phyloP scores from a whole-genome alignment of 64 coral and sea anemone species.

The Porites australiensis region DNA sequence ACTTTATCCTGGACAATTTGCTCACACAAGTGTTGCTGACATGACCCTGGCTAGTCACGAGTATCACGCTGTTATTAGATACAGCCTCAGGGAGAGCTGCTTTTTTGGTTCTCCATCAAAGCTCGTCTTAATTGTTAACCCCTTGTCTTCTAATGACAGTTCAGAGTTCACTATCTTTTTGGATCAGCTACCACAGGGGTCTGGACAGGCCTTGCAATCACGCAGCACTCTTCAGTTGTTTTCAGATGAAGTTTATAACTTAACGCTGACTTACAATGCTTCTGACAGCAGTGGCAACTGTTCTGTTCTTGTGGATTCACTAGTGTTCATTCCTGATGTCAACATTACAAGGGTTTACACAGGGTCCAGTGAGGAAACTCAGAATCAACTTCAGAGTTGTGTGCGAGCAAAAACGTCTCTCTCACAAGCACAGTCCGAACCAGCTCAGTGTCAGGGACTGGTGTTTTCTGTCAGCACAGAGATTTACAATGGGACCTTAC shows the following conservation, averaged over 20 bases:
- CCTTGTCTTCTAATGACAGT: neutral
- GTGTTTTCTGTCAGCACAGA: constrained; percentile 82
- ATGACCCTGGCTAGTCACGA: constrained; percentile 17
- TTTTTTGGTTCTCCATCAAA: neutral
- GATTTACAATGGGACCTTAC: constrained; percentile 82
- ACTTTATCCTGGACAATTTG: constrained; percentile 3
- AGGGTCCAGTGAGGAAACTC: constrained; percentile 25
- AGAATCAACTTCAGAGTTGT: constrained; percentile 49
- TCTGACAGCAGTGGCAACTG: constrained; percentile 34
- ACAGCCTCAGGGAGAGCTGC: constrained; percentile 31
- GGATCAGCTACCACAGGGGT: constrained; percentile 2
- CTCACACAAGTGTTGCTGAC: constrained; percentile 31
- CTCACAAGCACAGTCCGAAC: neutral
- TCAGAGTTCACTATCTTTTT: neutral
- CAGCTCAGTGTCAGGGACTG: constrained; percentile 48
- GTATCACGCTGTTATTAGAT: constrained; percentile 72
- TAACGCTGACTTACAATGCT: constrained; percentile 51
- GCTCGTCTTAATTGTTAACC: neutral
- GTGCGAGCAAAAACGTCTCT: constrained; percentile 27
- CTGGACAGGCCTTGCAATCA: constrained; percentile 25
- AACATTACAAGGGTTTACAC: constrained; percentile 61
- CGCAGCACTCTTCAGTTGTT: constrained; percentile 29
- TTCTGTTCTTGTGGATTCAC: constrained; percentile 64
- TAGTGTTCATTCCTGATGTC: constrained; percentile 78
- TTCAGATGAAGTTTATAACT: constrained; percentile 34